Conservation (phyloP, 2,888 invertebrate species). For the Heliconius aoede region DNA sequence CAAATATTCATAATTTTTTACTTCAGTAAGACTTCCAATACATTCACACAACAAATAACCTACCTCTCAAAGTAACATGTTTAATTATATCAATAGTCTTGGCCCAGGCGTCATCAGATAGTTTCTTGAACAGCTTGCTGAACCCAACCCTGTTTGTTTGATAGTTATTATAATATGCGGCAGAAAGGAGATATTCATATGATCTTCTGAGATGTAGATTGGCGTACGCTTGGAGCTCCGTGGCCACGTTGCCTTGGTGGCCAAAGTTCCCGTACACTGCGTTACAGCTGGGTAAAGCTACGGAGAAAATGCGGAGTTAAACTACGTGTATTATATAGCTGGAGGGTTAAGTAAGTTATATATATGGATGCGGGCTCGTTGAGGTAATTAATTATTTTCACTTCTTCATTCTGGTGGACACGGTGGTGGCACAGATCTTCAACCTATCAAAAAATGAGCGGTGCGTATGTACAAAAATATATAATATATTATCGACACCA, state of each 20-base stretch:
- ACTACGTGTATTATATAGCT: not conserved
- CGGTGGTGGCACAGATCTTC: no score
- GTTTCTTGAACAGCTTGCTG: constrained; percentile 87
- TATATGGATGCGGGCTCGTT: no score
- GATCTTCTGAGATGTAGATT: constrained; percentile 88
- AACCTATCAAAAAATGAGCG: no score
- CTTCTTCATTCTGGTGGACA: no score
- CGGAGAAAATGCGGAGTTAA: constrained; percentile 32
- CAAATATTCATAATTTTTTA: no score
- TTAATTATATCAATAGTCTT: constrained; percentile 90
- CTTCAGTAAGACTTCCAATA: no score
- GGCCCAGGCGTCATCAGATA: constrained; percentile 90
- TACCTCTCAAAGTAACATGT: constrained; percentile 89
- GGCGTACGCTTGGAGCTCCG: constrained; percentile 80
- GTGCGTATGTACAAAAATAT: no score
- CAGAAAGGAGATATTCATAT: constrained; percentile 89
- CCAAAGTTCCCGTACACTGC: constrained; percentile 86
- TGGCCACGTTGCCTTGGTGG: constrained; percentile 71
- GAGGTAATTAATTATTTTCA: no score
- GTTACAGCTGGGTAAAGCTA: constrained; percentile 84
- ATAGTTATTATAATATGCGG: constrained; percentile 90
- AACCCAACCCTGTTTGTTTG: constrained; percentile 90
- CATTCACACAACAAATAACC: not conserved
- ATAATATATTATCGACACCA: no score
- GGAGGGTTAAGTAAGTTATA: no score